phyloP scores from a whole-genome alignment of 2,797 vertebrate genomes.

The Crenichthys baileyi region DNA sequence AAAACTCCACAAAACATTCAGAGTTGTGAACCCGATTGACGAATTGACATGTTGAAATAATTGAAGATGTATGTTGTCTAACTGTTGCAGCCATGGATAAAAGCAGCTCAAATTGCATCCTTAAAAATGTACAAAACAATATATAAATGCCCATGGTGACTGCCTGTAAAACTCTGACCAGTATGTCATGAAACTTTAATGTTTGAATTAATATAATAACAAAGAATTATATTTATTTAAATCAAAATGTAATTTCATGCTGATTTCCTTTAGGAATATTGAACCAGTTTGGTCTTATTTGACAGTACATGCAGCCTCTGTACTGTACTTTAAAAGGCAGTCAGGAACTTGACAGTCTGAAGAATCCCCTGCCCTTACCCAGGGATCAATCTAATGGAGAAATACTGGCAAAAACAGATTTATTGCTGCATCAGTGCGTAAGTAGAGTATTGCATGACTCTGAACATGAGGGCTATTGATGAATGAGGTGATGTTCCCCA shows the following conservation, averaged over 20 bases:
- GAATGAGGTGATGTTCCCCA: conserved; percentile 65
- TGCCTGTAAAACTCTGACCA: neutral
- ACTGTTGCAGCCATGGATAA: too few relatives aligned
- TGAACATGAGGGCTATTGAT: conserved; percentile 62
- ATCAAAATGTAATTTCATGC: neutral
- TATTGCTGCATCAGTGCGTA: conserved; percentile 64
- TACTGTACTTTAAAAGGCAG: conserved; percentile 41
- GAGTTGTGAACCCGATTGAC: too few relatives aligned
- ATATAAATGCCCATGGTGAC: neutral
- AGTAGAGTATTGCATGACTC: conserved; percentile 63
- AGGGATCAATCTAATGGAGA: conserved; percentile 56
- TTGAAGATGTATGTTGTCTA: too few relatives aligned
- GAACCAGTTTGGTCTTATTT: conserved; percentile 13
- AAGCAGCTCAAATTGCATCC: too few relatives aligned
- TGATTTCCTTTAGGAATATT: conserved; percentile 14
- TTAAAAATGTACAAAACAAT: too few relatives aligned
- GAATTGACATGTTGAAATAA: too few relatives aligned
- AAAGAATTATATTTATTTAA: neutral
- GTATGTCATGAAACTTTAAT: neutral
- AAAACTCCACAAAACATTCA: too few relatives aligned
- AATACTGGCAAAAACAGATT: conserved; percentile 67
- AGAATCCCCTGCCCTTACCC: conserved; percentile 38
- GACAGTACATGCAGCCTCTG: conserved; percentile 6
- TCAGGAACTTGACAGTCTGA: conserved; percentile 43
- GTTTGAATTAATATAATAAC: neutral